These are phyloP conservation scores for Halcyon senegalensis DNA, from an alignment of 2,113 vertebrate genomes.

Conservation along the genomic window DNA sequence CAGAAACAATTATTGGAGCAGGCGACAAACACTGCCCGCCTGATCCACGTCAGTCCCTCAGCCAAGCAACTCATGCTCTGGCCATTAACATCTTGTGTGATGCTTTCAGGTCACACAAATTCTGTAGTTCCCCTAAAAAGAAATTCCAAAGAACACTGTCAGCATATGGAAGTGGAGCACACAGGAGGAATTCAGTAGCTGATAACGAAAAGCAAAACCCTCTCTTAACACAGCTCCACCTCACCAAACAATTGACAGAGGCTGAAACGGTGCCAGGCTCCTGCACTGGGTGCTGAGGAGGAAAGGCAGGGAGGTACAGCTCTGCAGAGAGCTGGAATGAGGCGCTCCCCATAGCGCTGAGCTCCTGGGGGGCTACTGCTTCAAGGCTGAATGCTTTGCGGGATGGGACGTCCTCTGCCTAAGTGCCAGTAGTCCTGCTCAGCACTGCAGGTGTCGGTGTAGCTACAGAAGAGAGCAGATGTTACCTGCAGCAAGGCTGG, in stretches of 20 bases:
- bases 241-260: slow-evolving; percentile 6
- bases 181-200: not conserved
- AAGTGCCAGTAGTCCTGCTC: not conserved
- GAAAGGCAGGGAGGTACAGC: not conserved
- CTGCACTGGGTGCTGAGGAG: not conserved
- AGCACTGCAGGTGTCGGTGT: not conserved
- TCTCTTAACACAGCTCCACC: not conserved
- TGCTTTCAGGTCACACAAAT: not conserved
- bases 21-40: not conserved
- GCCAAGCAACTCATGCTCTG: not conserved
- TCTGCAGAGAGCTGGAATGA: not conserved
- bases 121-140: too few relatives aligned
- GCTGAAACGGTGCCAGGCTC: slow-evolving; percentile 26
- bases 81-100: not conserved
- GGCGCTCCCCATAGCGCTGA: not conserved
- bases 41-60: not conserved
- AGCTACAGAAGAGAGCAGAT: not conserved
- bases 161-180: not conserved
- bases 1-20: not conserved
- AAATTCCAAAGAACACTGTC: not conserved
- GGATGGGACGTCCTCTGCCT: not conserved
- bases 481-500: not conserved
- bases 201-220: not conserved
- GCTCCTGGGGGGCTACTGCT: accelerated
- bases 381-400: not conserved